phyloP scores from a whole-genome alignment of 2,113 vertebrate genomes.

The Neopipo cinnamomea region DNA sequence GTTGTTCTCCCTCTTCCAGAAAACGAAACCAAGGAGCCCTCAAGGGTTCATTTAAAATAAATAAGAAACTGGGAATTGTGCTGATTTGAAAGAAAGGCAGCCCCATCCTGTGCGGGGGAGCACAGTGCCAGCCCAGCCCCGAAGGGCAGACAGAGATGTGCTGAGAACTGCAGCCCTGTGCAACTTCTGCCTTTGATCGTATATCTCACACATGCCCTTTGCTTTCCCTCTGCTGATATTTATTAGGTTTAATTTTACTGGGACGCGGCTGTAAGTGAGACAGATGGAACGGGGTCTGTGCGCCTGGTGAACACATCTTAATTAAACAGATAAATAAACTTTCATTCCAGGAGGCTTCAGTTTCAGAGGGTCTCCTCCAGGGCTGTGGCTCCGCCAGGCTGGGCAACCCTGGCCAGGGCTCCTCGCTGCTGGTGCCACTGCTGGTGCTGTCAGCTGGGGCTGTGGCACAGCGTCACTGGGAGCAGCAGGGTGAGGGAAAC shows the following conservation, averaged over 20 bases:
- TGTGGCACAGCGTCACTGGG: fast-evolving
- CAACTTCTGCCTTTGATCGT: constrained; percentile 60
- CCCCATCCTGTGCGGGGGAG: constrained; percentile 14
- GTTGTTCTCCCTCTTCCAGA: neutral
- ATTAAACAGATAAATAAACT: constrained; percentile 84
- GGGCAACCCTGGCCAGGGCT: neutral
- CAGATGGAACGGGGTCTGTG: constrained; percentile 68
- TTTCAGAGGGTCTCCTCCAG: constrained; percentile 40
- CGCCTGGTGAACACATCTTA: constrained; percentile 74
- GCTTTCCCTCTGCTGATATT: constrained; percentile 73
- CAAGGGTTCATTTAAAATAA: constrained; percentile 64
- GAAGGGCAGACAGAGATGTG: constrained; percentile 67
- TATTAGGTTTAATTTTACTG: constrained; percentile 79
- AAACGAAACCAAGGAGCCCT: constrained; percentile 41
- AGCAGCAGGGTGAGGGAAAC: neutral
- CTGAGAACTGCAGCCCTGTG: constrained; percentile 67
- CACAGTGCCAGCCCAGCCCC: constrained; percentile 4
- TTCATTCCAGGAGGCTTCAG: constrained; percentile 52
- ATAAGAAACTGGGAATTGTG: constrained; percentile 26
- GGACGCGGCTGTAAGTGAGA: constrained; percentile 77
- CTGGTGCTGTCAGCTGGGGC: fast-evolving
- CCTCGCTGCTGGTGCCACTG: neutral
- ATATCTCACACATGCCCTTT: constrained; percentile 70
- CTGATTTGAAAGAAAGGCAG: constrained; percentile 33
- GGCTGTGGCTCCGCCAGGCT: neutral